Evolutionary conservation across 92 coral and sea anemone genomes (phyloP).

Genomic region (Porites lobata): DNA sequence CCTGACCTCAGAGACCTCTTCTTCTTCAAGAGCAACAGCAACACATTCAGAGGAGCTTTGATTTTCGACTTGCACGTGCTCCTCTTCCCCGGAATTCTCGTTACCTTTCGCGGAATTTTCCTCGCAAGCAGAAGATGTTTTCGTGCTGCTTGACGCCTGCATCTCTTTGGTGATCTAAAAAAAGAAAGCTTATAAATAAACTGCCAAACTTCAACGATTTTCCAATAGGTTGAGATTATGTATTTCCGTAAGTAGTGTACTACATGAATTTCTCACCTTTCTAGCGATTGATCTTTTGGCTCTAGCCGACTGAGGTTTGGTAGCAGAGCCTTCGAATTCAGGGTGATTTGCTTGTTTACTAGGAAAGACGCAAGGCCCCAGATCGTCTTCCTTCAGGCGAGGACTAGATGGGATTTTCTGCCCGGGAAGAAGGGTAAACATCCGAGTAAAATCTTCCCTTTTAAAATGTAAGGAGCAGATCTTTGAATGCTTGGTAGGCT

Average conservation of each 20-base stretch:
- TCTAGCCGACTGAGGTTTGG: not conserved
- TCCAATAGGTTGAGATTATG: not conserved
- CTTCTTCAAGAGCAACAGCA: no score
- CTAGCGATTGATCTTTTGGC: not conserved
- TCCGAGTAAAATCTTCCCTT: slow-evolving; percentile 12
- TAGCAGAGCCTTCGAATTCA: slow-evolving; percentile 5
- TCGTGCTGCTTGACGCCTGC: not conserved
- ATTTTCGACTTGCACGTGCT: no score
- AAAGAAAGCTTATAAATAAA: slow-evolving; percentile 12
- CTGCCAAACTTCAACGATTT: not conserved
- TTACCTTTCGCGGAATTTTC: not conserved
- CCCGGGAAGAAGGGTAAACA: slow-evolving; percentile 16
- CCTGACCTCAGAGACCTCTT: no score
- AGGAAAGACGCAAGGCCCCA: slow-evolving; percentile 36
- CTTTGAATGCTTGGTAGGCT: slow-evolving; percentile 26
- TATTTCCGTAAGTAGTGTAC: not conserved
- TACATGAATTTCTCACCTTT: not conserved
- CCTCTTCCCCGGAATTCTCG: no score
- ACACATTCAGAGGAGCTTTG: no score
- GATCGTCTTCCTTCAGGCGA: slow-evolving; percentile 15
- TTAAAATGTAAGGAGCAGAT: slow-evolving; percentile 43
- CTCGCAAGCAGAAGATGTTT: not conserved
- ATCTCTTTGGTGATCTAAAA: slow-evolving; percentile 3
- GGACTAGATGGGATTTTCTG: not conserved
- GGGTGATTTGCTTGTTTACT: slow-evolving; percentile 16